These are phyloP conservation scores for Echiichthys vipera DNA, from an alignment of 2,797 vertebrate species.

Conservation along the genomic window DNA sequence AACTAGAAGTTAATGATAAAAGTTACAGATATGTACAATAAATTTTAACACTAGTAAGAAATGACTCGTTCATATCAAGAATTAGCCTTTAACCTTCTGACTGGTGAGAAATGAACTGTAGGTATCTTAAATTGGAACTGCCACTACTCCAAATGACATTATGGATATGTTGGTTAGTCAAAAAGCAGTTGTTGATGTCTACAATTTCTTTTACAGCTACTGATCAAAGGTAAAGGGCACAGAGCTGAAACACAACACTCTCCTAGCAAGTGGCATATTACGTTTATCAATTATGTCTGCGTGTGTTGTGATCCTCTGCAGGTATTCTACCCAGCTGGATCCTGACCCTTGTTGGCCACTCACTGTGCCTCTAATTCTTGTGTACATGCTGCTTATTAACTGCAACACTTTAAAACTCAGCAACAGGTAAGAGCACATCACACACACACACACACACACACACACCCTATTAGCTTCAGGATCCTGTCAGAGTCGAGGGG, in stretches of 20 bases:
- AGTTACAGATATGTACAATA: no score
- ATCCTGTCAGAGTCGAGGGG: background rate
- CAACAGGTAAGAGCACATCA: slow-evolving; percentile 86
- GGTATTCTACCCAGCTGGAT: slow-evolving; percentile 88
- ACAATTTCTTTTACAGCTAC: no score
- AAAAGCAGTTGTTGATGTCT: no score
- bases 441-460: background rate
- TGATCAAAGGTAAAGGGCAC: no score
- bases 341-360: slow-evolving; percentile 92
- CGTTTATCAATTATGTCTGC: background rate
- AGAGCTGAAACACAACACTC: background rate
- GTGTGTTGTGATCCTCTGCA: slow-evolving; percentile 59
- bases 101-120: no score
- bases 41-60: no score
- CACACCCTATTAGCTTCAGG: accelerated
- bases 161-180: no score
- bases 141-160: no score
- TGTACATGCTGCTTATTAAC: slow-evolving; percentile 90
- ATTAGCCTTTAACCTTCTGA: no score
- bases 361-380: slow-evolving; percentile 84
- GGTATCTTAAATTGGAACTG: no score
- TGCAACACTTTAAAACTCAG: slow-evolving; percentile 84
- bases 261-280: background rate
- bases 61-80: no score
- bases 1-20: no score